Evolutionary conservation across 53 echinoderm and acorn worm genomes (phyloP).

Genomic region (Stichopus horrens): DNA sequence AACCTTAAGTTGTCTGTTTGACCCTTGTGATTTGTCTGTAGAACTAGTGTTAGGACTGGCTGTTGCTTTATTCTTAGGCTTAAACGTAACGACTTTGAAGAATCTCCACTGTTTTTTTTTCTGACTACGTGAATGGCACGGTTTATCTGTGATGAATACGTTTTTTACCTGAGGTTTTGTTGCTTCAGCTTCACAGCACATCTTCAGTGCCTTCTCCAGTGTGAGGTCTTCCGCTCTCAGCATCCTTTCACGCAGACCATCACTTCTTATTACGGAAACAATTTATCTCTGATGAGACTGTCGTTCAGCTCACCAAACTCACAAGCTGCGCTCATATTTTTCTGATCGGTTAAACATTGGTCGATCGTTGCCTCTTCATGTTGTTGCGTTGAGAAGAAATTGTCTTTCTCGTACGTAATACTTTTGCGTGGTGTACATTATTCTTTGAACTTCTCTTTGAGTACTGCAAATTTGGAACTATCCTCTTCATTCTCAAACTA

Average conservation of each 20-base stretch:
- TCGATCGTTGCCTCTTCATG: neutral
- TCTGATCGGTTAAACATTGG: neutral
- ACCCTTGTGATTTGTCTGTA: too few relatives aligned
- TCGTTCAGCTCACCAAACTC: neutral
- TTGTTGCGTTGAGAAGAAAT: neutral
- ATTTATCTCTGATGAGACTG: neutral
- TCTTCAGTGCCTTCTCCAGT: too few relatives aligned
- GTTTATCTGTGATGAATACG: too few relatives aligned
- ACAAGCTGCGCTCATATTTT: neutral
- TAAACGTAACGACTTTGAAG: too few relatives aligned
- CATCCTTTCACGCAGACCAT: neutral
- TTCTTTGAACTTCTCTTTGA: neutral
- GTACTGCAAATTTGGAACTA: neutral
- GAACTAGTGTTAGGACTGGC: too few relatives aligned
- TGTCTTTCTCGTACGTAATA: neutral
- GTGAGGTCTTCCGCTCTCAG: too few relatives aligned
- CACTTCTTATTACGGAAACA: neutral
- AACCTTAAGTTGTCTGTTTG: too few relatives aligned
- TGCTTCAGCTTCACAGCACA: too few relatives aligned
- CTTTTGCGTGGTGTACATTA: neutral
- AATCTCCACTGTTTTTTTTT: too few relatives aligned
- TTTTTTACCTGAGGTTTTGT: too few relatives aligned
- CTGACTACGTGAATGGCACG: too few relatives aligned
- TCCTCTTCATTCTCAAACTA: neutral
- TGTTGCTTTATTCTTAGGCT: too few relatives aligned